phyloP scores from a whole-genome alignment of 2,113 vertebrate genomes.

The Mionectes macconnelli region DNA sequence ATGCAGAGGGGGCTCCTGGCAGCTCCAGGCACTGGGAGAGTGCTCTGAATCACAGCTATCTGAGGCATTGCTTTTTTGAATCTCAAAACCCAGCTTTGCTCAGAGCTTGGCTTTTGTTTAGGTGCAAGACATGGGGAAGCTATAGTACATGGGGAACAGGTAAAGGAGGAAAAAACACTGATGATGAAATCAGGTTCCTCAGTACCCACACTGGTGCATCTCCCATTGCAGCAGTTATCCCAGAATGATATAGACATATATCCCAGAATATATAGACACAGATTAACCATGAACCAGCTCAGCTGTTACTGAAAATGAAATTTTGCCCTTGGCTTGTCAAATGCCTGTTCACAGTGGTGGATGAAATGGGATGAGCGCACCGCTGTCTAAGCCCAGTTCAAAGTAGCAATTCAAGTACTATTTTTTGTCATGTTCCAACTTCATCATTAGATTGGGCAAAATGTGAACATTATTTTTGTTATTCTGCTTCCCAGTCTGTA shows the following conservation, averaged over 20 bases:
- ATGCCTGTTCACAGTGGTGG: not conserved
- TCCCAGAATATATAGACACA: no score
- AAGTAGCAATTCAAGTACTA: not conserved
- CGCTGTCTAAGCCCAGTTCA: not conserved
- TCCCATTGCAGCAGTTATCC: not conserved
- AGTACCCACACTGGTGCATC: accelerated
- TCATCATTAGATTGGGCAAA: not conserved
- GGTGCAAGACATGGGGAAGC: not conserved
- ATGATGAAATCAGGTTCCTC: not conserved
- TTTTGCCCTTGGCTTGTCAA: not conserved
- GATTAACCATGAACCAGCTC: not conserved
- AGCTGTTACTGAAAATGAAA: not conserved
- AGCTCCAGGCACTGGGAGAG: not conserved
- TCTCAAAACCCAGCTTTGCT: not conserved
- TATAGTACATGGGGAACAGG: not conserved
- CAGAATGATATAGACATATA: no score
- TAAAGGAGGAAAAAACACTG: not conserved
- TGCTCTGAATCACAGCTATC: not conserved
- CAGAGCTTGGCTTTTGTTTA: not conserved
- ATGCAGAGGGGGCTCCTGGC: not conserved
- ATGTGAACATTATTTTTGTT: not conserved
- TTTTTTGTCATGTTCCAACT: not conserved
- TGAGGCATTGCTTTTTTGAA: not conserved
- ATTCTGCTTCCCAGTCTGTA: not conserved
- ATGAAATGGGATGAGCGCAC: not conserved